Evolutionary conservation across 2,888 invertebrate genomes (phyloP).

Genomic region (Rhagophthalmus giganteus): DNA sequence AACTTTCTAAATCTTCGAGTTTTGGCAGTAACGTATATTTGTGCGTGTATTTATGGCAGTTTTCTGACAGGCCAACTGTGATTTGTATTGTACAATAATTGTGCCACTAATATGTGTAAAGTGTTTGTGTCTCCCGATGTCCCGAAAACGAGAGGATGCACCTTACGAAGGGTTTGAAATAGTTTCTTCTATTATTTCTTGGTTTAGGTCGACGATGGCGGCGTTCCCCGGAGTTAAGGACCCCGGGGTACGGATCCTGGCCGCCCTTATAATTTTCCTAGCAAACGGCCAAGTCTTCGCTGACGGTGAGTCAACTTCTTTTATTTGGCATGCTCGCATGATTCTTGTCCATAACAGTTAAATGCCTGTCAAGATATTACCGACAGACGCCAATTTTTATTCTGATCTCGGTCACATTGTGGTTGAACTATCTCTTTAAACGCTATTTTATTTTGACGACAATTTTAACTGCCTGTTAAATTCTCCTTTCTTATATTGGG

Average conservation of each 20-base stretch:
- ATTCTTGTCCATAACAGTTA: constrained; percentile 35
- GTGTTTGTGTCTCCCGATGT: constrained; percentile 20
- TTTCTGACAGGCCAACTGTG: constrained; percentile 33
- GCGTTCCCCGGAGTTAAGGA: constrained; percentile 42
- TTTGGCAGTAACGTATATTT: constrained; percentile 5
- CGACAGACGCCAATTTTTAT: constrained; percentile 23
- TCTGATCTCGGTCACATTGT: constrained; percentile 19
- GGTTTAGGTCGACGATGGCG: constrained; percentile 50
- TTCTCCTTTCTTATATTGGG: constrained; percentile 6
- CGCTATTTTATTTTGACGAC: constrained; percentile 2
- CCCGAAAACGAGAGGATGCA: constrained; percentile 31
- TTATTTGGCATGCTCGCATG: constrained; percentile 40
- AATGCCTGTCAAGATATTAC: constrained; percentile 32
- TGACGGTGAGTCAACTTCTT: constrained; percentile 51
- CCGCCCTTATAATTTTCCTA: constrained; percentile 48
- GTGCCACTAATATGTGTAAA: constrained; percentile 17
- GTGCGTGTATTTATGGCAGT: constrained; percentile 12
- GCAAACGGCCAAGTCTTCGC: constrained; percentile 52
- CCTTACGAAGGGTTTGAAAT: constrained; percentile 46
- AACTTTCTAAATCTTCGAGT: constrained; percentile 14
- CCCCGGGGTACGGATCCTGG: constrained; percentile 43
- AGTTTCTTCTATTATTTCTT: constrained; percentile 40
- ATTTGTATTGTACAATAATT: constrained; percentile 23
- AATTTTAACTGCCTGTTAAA: constrained; percentile 11
- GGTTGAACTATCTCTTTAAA: constrained; percentile 1